Percentiles rank a stretch among this genome's conserved stretches.
These are phyloP conservation scores for Lamellibrachia luymesi DNA, from an alignment of 1,140 invertebrate genomes.

Conservation along the genomic window DNA sequence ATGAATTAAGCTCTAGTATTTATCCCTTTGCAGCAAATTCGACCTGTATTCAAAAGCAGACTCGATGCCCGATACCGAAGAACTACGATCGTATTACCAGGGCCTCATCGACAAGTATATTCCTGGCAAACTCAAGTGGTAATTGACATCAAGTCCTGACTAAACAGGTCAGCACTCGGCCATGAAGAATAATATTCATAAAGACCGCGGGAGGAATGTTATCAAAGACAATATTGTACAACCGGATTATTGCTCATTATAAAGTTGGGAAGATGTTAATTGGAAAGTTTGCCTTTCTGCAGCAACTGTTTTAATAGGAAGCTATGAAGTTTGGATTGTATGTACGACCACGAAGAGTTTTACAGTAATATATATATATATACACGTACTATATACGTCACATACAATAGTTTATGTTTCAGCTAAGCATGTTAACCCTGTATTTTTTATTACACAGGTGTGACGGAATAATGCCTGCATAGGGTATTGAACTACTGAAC, in stretches of 20 bases:
- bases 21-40: constrained; percentile 74
- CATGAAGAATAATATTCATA: neutral
- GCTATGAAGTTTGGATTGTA: neutral
- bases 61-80: constrained; percentile 78
- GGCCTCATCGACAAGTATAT: constrained; percentile 88
- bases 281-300: no score
- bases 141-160: constrained; percentile 6
- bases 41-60: constrained; percentile 91
- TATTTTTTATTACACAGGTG: neutral
- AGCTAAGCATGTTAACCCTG: neutral
- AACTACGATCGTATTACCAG: constrained; percentile 88
- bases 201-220: neutral
- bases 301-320: neutral
- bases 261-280: no score
- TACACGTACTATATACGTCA: neutral
- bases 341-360: neutral
- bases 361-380: neutral
- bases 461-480: no score
- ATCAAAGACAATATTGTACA: neutral
- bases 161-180: neutral
- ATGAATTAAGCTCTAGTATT: constrained; percentile 16
- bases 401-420: neutral
- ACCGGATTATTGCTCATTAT: neutral
- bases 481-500: no score
- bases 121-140: constrained; percentile 70